Percentiles rank a stretch among this genome's conserved stretches.
These are phyloP conservation scores for Meliscaeva auricollis DNA, from an alignment of 2,888 invertebrate genomes.

Conservation along the genomic window DNA sequence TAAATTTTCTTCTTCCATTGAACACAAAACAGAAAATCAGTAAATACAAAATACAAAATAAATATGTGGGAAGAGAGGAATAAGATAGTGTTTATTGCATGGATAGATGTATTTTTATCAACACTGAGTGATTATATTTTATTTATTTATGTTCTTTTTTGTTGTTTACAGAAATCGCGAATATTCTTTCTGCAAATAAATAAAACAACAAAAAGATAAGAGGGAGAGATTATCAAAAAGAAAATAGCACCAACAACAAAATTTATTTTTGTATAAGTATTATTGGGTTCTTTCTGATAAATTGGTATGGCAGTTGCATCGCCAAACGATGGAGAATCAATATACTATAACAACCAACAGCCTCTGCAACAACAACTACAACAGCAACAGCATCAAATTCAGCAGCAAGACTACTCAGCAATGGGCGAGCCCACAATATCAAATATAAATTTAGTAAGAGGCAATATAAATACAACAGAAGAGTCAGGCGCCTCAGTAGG, in stretches of 20 bases:
- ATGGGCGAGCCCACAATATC: conserved; percentile 67
- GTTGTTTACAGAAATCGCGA: conserved; percentile 52
- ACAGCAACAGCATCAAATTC: conserved; percentile 55
- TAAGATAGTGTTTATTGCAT: conserved; percentile 44
- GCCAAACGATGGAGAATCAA: conserved; percentile 77
- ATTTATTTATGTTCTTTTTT: conserved; percentile 42
- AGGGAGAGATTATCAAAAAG: conserved; percentile 26
- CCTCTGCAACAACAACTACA: conserved; percentile 57
- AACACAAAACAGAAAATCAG: conserved; percentile 28
- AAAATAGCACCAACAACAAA: conserved; percentile 1
- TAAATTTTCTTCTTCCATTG: not conserved
- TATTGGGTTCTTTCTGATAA: conserved; percentile 42
- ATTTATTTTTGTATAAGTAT: conserved; percentile 10
- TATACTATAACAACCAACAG: conserved; percentile 73
- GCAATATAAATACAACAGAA: conserved; percentile 50
- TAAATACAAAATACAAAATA: conserved; percentile 27
- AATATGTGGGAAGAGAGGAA: conserved; percentile 28
- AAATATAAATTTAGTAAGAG: conserved; percentile 57
- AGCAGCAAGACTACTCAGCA: conserved; percentile 66
- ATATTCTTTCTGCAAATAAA: conserved; percentile 61
- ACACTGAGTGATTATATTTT: conserved; percentile 64
- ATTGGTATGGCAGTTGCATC: conserved; percentile 77
- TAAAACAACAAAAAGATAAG: conserved; percentile 25
- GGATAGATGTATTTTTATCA: conserved; percentile 71
- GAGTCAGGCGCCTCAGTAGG: conserved; percentile 39